phyloP scores from a whole-genome alignment of 2,797 vertebrate genomes.

The Euthynnus affinis region DNA sequence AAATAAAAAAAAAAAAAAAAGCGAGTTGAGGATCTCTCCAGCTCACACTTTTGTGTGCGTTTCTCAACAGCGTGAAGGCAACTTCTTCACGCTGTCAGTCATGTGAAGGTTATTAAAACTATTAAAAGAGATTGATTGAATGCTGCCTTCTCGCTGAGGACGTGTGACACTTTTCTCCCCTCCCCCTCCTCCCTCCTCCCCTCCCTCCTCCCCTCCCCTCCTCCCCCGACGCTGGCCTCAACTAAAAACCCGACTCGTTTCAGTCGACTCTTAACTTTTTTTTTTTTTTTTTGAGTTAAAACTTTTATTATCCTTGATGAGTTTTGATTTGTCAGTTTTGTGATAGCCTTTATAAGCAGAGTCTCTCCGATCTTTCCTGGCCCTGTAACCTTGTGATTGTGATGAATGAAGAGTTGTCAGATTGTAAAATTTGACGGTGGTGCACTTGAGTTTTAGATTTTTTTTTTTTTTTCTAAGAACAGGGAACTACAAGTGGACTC shows the following conservation, averaged over 20 bases:
- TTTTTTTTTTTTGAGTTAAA: not conserved
- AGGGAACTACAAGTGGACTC: not conserved
- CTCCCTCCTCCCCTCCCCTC: too few relatives aligned
- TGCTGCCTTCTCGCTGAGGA: constrained; percentile 41
- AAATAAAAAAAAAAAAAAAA: too few relatives aligned
- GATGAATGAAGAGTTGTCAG: not conserved
- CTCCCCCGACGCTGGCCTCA: constrained; percentile 22
- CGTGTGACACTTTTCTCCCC: constrained; percentile 23
- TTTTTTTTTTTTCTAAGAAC: not conserved
- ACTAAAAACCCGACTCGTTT: not conserved
- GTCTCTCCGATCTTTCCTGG: not conserved
- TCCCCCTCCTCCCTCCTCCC: too few relatives aligned
- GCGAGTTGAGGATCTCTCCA: constrained; percentile 52
- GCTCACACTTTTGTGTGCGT: constrained; percentile 48
- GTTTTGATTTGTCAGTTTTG: constrained; percentile 15
- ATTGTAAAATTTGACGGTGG: too few relatives aligned
- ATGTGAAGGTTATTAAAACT: constrained; percentile 58
- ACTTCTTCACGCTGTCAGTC: constrained; percentile 57
- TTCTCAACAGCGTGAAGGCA: constrained; percentile 25
- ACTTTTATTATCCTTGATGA: constrained; percentile 7
- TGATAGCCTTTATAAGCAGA: not conserved
- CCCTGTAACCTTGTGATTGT: not conserved
- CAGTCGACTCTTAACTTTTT: constrained; percentile 21
- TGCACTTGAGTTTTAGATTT: not conserved
- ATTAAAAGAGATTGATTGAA: constrained; percentile 48